Percentiles rank a stretch among this genome's conserved stretches.
phyloP scores from a whole-genome alignment of 2,113 vertebrate genomes.

The Sceloporus tristichus region DNA sequence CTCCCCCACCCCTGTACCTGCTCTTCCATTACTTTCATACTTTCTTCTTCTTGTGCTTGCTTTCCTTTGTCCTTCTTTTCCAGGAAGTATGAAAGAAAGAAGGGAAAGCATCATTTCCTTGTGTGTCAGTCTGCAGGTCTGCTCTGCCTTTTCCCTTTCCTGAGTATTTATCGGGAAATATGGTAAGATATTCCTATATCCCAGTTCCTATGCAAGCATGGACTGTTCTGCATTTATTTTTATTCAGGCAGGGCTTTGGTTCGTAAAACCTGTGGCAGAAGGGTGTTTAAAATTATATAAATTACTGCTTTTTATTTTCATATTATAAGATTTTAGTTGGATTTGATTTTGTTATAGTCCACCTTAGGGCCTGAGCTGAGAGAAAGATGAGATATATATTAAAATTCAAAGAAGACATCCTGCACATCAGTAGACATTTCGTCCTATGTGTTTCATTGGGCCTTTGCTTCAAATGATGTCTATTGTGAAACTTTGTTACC shows the following conservation, averaged over 20 bases:
- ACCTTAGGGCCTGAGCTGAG: too few species aligned
- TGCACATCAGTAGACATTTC: too few species aligned
- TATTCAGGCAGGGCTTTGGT: too few species aligned
- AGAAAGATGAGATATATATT: too few species aligned
- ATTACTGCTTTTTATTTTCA: too few species aligned
- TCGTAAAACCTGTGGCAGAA: too few species aligned
- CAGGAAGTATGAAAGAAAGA: constrained; percentile 29
- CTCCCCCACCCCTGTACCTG: background rate
- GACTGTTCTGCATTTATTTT: too few species aligned
- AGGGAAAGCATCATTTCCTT: background rate
- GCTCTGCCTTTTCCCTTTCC: background rate
- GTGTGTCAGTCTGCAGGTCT: background rate
- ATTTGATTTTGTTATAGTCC: too few species aligned
- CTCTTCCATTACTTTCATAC: constrained; percentile 12
- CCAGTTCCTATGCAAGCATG: background rate
- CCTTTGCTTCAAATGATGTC: background rate
- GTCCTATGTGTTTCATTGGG: background rate
- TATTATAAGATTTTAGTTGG: too few species aligned
- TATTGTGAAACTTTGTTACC: too few species aligned
- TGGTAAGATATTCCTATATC: background rate
- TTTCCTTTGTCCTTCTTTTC: constrained; percentile 39
- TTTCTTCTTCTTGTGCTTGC: constrained; percentile 32
- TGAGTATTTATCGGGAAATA: background rate
- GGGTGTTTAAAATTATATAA: too few species aligned
- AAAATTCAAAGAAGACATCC: too few species aligned